phyloP scores from a whole-genome alignment of 2,113 vertebrate species.

The Delphinapterus leucas region DNA sequence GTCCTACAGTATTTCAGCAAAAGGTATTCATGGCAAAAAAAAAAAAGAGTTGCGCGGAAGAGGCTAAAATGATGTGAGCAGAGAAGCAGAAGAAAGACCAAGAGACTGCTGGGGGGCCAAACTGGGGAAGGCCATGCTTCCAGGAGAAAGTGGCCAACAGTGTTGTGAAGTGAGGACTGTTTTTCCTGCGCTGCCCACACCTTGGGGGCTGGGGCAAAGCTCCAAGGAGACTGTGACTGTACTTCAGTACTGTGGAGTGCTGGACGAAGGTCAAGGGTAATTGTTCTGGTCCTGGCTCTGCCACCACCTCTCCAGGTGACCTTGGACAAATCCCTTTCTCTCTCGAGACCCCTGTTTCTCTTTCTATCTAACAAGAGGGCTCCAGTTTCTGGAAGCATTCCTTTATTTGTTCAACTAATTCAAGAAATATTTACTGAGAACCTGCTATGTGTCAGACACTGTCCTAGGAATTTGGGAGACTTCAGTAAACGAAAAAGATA shows the following conservation, averaged over 20 bases:
- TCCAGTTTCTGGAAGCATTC: not conserved
- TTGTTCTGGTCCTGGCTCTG: not conserved
- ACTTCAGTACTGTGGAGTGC: too few species aligned
- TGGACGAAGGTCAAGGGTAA: not conserved
- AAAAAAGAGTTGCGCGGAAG: not conserved
- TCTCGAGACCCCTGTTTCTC: not conserved
- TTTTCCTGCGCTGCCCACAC: not conserved
- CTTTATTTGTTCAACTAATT: not conserved
- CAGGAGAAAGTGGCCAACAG: not conserved
- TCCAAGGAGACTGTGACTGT: not conserved
- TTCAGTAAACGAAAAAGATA: not conserved
- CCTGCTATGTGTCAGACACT: not conserved
- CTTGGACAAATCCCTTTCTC: not conserved
- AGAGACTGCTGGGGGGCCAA: not conserved
- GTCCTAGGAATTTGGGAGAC: not conserved
- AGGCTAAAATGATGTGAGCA: not conserved
- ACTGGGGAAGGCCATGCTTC: not conserved
- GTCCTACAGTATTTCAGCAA: not conserved
- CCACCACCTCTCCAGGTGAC: not conserved
- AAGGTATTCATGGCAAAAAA: not conserved
- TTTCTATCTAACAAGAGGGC: not conserved
- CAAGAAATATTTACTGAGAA: not conserved
- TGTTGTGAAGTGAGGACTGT: not conserved
- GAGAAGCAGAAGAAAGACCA: not conserved
- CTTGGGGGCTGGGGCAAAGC: not conserved